phyloP scores from a whole-genome alignment of 2,888 invertebrate species.

The Calephelis perditalis region DNA sequence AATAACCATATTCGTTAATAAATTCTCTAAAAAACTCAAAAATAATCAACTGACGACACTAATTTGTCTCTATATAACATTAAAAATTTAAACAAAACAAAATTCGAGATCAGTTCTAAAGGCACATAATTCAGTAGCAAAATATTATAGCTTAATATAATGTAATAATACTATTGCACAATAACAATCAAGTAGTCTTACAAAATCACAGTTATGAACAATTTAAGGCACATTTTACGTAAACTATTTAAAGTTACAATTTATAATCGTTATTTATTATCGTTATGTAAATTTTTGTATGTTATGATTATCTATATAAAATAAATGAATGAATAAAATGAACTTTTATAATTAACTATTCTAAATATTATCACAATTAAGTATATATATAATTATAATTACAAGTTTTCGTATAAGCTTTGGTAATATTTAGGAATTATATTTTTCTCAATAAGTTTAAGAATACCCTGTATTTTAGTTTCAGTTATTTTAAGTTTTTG shows the following conservation, averaged over 20 bases:
- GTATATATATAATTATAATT: too few species aligned
- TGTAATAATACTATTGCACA: slow-evolving; percentile 24
- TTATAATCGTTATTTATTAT: slow-evolving; percentile 23
- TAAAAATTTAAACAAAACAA: slow-evolving; percentile 22
- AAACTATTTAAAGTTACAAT: slow-evolving; percentile 22
- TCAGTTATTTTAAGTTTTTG: background rate
- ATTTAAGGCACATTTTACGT: slow-evolving; percentile 25
- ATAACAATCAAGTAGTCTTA: slow-evolving; percentile 25
- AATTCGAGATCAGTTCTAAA: slow-evolving; percentile 26
- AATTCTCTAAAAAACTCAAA: slow-evolving; percentile 23
- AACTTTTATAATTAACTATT: slow-evolving; percentile 22
- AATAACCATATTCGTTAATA: slow-evolving; percentile 23
- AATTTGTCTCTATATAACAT: slow-evolving; percentile 23
- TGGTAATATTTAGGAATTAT: slow-evolving; percentile 1
- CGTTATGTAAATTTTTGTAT: slow-evolving; percentile 23
- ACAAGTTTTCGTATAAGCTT: background rate
- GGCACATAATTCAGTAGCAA: slow-evolving; percentile 24
- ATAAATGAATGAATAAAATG: too few species aligned
- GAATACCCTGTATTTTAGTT: slow-evolving; percentile 1
- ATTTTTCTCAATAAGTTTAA: background rate
- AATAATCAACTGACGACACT: slow-evolving; percentile 25
- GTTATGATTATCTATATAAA: slow-evolving; percentile 20
- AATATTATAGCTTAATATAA: slow-evolving; percentile 20
- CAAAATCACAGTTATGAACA: slow-evolving; percentile 25
- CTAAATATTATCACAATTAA: slow-evolving; percentile 21